These are phyloP conservation scores for Xiphophorus birchmanni DNA, from an alignment of 2,797 vertebrate genomes.

Conservation along the genomic window DNA sequence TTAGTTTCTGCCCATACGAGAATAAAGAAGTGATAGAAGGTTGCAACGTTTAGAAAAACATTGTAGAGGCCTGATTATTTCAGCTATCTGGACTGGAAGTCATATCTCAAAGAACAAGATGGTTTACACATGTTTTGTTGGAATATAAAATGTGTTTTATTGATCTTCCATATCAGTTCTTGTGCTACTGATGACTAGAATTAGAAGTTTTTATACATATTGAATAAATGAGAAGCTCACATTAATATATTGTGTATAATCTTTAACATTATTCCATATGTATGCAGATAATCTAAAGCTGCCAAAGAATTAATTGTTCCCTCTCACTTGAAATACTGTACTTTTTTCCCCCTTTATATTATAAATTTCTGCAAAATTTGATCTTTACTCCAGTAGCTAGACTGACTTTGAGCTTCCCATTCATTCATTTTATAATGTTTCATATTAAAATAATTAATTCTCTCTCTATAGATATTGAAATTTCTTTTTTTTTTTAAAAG, in stretches of 20 bases:
- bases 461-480: not conserved
- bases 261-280: not conserved
- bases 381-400: not conserved
- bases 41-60: constrained; percentile 4
- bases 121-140: constrained; percentile 3
- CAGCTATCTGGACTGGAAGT: not conserved
- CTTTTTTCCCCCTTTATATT: not conserved
- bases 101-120: constrained; percentile 1
- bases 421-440: not conserved
- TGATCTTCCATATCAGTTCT: constrained; percentile 8
- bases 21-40: constrained; percentile 10
- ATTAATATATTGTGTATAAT: not conserved
- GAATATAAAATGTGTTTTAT: constrained; percentile 32
- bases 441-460: not conserved
- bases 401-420: constrained; percentile 1
- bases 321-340: not conserved
- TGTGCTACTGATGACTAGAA: constrained; percentile 64
- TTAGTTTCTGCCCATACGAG: constrained; percentile 1
- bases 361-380: not conserved
- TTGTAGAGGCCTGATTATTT: not conserved
- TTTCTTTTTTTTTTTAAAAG: not conserved
- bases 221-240: constrained; percentile 51
- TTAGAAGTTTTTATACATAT: constrained; percentile 24
- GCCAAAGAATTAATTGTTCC: not conserved
- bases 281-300: not conserved